Conservation (phyloP, 1,140 invertebrate species). For the Pseudomyrmex sp. region DNA sequence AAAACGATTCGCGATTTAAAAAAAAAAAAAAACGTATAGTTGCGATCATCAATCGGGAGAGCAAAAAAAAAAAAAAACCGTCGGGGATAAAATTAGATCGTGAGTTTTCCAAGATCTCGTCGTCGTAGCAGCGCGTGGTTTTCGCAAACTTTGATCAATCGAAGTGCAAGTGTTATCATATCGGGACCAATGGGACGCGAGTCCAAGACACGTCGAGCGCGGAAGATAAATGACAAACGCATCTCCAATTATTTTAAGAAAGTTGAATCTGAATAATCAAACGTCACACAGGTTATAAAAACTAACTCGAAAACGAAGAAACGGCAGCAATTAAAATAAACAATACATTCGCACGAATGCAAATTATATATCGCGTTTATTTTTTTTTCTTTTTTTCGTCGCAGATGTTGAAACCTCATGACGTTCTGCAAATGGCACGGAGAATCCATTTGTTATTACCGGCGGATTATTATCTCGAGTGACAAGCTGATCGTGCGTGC, state of each 20-base stretch:
- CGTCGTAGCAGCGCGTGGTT: neutral
- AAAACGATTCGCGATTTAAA: too few species aligned
- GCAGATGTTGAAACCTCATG: neutral
- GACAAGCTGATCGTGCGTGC: neutral
- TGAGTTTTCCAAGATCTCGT: conserved; percentile 10
- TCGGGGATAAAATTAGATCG: neutral
- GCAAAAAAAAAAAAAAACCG: neutral
- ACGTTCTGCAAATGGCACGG: neutral
- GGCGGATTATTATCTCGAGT: neutral
- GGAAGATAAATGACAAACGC: too few species aligned
- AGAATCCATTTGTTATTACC: neutral
- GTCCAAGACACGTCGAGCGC: too few species aligned
- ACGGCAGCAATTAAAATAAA: neutral
- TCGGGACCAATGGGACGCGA: too few species aligned
- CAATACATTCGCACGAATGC: neutral
- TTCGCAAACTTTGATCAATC: conserved; percentile 12
- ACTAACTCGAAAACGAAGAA: neutral
- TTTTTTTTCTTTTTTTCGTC: neutral
- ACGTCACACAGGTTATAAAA: too few species aligned
- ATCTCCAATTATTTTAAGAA: too few species aligned
- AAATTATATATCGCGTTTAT: neutral
- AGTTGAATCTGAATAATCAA: too few species aligned
- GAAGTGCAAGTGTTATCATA: conserved; percentile 3
- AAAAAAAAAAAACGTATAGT: too few species aligned
- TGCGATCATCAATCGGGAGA: neutral